Base-by-base conservation (phyloP, 2,888 invertebrate genomes). In the Lasius platythorax region DNA sequence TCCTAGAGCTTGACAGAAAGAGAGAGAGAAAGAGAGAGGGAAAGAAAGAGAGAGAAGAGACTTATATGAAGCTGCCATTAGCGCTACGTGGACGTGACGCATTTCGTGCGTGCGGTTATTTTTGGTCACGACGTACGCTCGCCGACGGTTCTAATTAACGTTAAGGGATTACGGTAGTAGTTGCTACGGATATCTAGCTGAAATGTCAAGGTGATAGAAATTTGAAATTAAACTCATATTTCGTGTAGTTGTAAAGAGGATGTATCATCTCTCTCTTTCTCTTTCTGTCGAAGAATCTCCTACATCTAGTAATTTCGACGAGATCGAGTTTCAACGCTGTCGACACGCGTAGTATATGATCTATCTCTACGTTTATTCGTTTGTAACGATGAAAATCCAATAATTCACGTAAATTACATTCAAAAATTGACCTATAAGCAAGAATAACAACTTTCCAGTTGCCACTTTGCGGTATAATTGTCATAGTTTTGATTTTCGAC, bases 51-150 rank as follows among this genome's bases (percentile, higher is more conserved):
- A 23, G 37, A n/a, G 56, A 23, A 61, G 67, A 72, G 46, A 50
- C 18, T 72, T 79, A 79, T n/a, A 53, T 61, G 79, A 63, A 81
- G 72, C 72, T 81, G 79, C 79, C 79, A 81, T 81, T 81, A 81
- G 72, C 33, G 79, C 68, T 78, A 78, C 72, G 72, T 79, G 43
- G 46, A 79, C 70, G 70, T 81, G 79, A 81, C 79, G 79, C 79
- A 72, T 81, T 79, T 72, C 72, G 37, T 81, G 79, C 79, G 79
- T 81, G 79, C 28, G 37, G 70, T 81, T 81, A 81, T 81, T 81
- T 81, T 72, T 72, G 79, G 79, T 72, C 37, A 12, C 79, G 33
- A 61, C 79, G 46, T 68, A 46, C 46, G 72, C 61, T 70, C 56
- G 70, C 46, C 68, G 58, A 46, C 70, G 72, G 79, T 72, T 81